Evolutionary conservation across 2,797 vertebrate species (phyloP), one percentile per base, ranked within the genome.

Genomic region (Cephalopachus bancanus): DNA sequence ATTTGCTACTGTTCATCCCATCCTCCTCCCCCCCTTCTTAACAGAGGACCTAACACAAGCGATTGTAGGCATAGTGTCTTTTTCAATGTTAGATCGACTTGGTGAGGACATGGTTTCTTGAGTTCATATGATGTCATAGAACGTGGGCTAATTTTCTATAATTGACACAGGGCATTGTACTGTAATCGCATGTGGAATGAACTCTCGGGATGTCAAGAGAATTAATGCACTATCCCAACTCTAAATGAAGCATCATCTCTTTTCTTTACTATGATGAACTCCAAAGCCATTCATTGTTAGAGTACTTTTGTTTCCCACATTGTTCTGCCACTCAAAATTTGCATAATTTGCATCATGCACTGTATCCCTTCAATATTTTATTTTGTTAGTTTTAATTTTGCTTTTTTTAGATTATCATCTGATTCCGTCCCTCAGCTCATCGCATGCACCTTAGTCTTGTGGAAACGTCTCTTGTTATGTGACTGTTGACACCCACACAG

Each of bases 401-500:
- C 83, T 71, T 95, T 93, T 96, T 94, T 51, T 55, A 92, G 95
- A 11, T 60, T 98, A 98, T 98, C 96, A 97, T 98, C 98, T 98
- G 98, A 98, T 98, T 98, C 98, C 98, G 98, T 98, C 97, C 98
- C 97, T 98, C 98, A 99, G 98, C 98, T 98, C 98, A 98, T 98
- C 98, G 96, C 98, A 98, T 97, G 98, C 98, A 99, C 97, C 98
- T 98, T 98, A 99, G 97, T 98, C 98, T 98, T 96, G 93, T 98
- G 98, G 99, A 99, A 98, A 98, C 98, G 96, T 98, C 98, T 98
- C 97, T 98, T 98, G 97, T 99, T 98, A 98, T 94, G 97, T 98
- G 98, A 95, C 98, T 99, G 96, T 97, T 99, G 98, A 98, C 98
- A 98, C 98, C 98, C 98, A 99, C 99, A 98, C 98, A 99, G 96